phyloP scores from a whole-genome alignment of 1,140 invertebrate genomes.

The Holotrichia oblita region DNA sequence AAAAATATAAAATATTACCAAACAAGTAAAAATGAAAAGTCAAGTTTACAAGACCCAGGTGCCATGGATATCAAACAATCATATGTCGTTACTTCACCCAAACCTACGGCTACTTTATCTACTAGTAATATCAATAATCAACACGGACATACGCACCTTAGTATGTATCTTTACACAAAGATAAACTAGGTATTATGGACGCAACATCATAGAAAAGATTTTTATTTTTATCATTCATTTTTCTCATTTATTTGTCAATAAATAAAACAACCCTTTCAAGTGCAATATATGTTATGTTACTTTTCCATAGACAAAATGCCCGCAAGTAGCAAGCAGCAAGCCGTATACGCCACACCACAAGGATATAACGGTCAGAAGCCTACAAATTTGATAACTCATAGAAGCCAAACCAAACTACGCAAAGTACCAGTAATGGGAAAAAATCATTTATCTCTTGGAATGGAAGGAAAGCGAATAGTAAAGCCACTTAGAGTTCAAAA shows the following conservation, averaged over 20 bases:
- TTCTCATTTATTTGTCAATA: too few relatives aligned
- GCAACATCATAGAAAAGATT: background rate
- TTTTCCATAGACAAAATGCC: slow-evolving; percentile 12
- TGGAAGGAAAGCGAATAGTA: slow-evolving; percentile 32
- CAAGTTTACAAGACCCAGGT: background rate
- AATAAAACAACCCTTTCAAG: background rate
- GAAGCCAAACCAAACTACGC: slow-evolving; percentile 16
- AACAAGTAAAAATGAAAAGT: slow-evolving; percentile 6
- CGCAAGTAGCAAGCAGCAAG: background rate
- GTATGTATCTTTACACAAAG: slow-evolving; percentile 12
- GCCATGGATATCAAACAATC: slow-evolving; percentile 11
- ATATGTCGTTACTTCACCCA: background rate
- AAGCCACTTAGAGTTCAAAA: slow-evolving; percentile 51
- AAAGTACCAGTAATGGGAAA: slow-evolving; percentile 37
- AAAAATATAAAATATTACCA: background rate
- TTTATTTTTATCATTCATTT: too few relatives aligned
- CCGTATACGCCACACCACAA: background rate
- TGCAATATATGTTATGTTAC: background rate
- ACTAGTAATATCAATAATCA: background rate
- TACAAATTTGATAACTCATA: slow-evolving; percentile 22
- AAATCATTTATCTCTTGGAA: slow-evolving; percentile 4
- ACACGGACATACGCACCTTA: slow-evolving; percentile 13
- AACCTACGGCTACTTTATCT: slow-evolving; percentile 7
- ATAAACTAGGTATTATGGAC: background rate
- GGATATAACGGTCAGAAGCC: slow-evolving; percentile 39